Base-by-base conservation (phyloP, 2,888 invertebrate genomes). In the Arctia plantaginis region DNA sequence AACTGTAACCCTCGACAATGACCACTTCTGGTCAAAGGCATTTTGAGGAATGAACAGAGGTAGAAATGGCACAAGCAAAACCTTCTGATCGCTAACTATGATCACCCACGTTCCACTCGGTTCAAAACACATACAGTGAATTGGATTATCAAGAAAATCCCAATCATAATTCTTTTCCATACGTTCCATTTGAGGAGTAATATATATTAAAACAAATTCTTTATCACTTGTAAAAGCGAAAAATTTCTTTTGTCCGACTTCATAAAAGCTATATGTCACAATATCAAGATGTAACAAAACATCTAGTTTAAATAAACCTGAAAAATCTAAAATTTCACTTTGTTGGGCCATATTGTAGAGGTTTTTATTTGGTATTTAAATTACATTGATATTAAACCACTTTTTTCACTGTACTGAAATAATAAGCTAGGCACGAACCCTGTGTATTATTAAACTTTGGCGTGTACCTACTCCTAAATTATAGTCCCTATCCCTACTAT, bases 101-200 rank as follows among this genome's bases (percentile, higher is more conserved):
- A 98, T 93, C 41, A 98, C 93, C 98, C 98, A 98, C 65, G 97
- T 97, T 73, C 98, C 98, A 76, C 97, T 97, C 1, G 98, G 98
- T 93, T 98, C 98, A 92, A 98, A 98, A 90, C 98, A 98, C 90
- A 98, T 95, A 88, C 97, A 97, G 89, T 97, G 96, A 75, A 97
- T 96, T 59, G 93, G 94, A 90, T 95, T 95, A 80, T 95, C 94
- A 41, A 92, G 76, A 79, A 94, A 95, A 87, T 95, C 95, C 96
- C 96, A 96, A 80, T 95, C 94, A 81, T 93, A 94, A 81, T 90
- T 92, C 79, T 90, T 93, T 77, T 94, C 93, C 82, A 89, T 91
- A 70, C 94, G 90, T 74, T 95, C 93, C 3, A 89, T 87, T 79
- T 93, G 93, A 10, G 92, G 86, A 85, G 93, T 90, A 65, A 96